Evolutionary conservation across 1,140 invertebrate genomes (phyloP).

Genomic region (Pinna nobilis): DNA sequence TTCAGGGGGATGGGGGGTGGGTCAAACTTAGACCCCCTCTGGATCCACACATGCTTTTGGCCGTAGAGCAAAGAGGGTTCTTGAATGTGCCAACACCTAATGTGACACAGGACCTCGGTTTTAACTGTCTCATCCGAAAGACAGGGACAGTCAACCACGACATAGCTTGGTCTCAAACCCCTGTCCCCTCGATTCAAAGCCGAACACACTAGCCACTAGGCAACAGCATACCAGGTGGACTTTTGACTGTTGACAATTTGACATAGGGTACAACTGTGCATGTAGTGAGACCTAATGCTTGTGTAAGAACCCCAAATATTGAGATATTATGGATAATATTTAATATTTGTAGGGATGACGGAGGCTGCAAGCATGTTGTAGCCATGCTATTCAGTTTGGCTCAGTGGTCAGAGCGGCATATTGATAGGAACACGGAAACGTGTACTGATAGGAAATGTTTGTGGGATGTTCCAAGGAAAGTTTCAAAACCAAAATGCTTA

Average conservation of each 20-base stretch:
- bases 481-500: background rate
- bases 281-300: background rate
- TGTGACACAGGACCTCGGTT: no score
- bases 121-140: no score
- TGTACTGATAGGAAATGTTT: conserved; percentile 1
- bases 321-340: background rate
- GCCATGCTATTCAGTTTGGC: background rate
- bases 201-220: no score
- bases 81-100: no score
- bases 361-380: background rate
- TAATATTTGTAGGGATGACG: conserved; percentile 1
- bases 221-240: background rate
- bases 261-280: background rate
- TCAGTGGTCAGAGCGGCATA: background rate
- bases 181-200: no score
- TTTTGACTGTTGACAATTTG: background rate
- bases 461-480: conserved; percentile 8
- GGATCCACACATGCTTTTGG: background rate
- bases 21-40: background rate
- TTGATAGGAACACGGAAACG: background rate
- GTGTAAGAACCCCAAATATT: background rate
- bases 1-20: background rate
- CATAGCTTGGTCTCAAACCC: no score
- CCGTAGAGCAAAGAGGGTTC: no score
- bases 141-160: no score